phyloP scores from a whole-genome alignment of 2,113 vertebrate genomes.

The Apodemus speciosus region DNA sequence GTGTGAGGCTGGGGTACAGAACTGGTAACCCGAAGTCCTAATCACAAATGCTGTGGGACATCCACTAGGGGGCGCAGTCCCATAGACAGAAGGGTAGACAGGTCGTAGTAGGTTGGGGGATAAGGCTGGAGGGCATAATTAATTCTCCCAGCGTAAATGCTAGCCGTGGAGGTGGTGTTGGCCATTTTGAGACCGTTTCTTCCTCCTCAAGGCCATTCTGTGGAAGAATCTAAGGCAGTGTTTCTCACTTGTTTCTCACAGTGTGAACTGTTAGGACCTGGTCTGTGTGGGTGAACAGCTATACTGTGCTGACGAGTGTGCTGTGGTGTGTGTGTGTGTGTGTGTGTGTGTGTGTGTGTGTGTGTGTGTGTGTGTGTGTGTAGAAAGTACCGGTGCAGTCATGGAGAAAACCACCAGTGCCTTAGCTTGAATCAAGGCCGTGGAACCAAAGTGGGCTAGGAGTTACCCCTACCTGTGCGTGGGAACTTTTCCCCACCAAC shows the following conservation, averaged over 20 bases:
- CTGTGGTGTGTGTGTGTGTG: too few relatives aligned
- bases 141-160: not conserved
- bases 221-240: rapidly evolving
- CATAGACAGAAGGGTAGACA: rapidly evolving
- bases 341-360: too few relatives aligned
- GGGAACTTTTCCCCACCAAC: not conserved
- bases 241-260: not conserved
- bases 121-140: too few relatives aligned
- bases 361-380: too few relatives aligned
- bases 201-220: not conserved
- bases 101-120: too few relatives aligned
- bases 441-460: too few relatives aligned
- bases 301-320: not conserved
- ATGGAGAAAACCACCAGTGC: too few relatives aligned
- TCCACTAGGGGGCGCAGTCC: not conserved
- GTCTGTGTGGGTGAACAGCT: not conserved
- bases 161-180: not conserved
- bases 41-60: rapidly evolving
- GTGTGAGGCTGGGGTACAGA: not conserved
- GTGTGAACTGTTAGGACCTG: not conserved
- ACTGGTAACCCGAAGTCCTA: rapidly evolving
- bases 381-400: not conserved
- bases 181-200: not conserved
- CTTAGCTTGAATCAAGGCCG: not conserved
- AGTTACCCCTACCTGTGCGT: not conserved